phyloP scores from a whole-genome alignment of 2,797 vertebrate genomes.

The Sciaenops ocellatus region DNA sequence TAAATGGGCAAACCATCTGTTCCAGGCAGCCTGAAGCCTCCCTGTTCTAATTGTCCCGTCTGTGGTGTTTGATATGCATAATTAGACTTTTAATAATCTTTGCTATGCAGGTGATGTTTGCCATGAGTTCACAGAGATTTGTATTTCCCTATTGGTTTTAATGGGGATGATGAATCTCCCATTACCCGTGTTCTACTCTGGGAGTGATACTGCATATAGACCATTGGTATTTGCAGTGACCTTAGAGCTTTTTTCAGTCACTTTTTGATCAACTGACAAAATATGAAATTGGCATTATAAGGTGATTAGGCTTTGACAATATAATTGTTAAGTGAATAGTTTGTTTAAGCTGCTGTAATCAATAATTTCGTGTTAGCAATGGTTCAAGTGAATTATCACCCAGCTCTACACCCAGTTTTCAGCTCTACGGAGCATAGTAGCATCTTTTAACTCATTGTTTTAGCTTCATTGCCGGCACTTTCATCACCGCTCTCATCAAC shows the following conservation, averaged over 20 bases:
- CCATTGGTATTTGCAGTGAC: background rate
- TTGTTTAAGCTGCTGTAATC: conserved; percentile 2
- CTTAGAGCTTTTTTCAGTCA: background rate
- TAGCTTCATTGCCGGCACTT: background rate
- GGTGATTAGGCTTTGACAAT: background rate
- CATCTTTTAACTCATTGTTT: background rate
- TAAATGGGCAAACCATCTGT: conserved; percentile 79
- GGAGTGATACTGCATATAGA: conserved; percentile 5
- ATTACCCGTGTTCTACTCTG: conserved; percentile 1
- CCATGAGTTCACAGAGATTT: conserved; percentile 62
- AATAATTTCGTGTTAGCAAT: conserved; percentile 7
- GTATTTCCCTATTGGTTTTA: conserved; percentile 31
- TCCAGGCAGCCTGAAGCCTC: conserved; percentile 72
- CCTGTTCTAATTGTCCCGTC: conserved; percentile 79
- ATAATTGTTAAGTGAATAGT: no score
- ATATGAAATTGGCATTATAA: background rate
- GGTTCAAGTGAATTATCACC: background rate
- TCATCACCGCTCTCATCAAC: background rate
- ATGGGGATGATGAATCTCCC: conserved; percentile 37
- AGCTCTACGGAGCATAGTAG: background rate
- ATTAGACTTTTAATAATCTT: conserved; percentile 87
- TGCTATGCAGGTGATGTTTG: conserved; percentile 80
- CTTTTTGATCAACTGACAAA: background rate
- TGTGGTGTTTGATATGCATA: conserved; percentile 83
- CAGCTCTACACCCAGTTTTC: no score